Evolutionary conservation across 2,888 invertebrate species (phyloP).

Genomic region (Idaea aversata): DNA sequence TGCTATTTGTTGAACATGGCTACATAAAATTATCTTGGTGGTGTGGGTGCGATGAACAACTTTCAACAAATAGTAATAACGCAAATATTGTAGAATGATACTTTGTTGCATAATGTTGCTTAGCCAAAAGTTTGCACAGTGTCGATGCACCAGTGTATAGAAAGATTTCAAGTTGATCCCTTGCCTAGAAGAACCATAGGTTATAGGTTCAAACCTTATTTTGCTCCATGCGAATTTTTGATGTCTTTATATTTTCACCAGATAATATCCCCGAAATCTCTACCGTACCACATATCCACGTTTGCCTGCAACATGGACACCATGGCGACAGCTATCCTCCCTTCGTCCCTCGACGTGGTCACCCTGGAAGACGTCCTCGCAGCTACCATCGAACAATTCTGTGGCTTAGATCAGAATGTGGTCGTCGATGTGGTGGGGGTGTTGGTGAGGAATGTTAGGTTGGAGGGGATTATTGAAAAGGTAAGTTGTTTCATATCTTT

Average conservation of each 20-base stretch:
- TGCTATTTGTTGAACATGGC: too few species aligned
- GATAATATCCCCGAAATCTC: slow-evolving; percentile 50
- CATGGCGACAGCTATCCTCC: slow-evolving; percentile 49
- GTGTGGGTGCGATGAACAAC: too few species aligned
- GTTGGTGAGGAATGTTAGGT: slow-evolving; percentile 69
- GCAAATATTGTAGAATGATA: too few species aligned
- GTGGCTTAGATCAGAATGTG: slow-evolving; percentile 58
- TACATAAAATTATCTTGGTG: too few species aligned
- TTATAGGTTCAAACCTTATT: not conserved
- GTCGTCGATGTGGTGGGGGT: slow-evolving; percentile 61
- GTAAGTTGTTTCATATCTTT: slow-evolving; percentile 33
- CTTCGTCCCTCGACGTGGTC: slow-evolving; percentile 46
- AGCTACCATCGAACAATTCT: slow-evolving; percentile 69
- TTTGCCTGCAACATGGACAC: slow-evolving; percentile 57
- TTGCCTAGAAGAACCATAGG: too few species aligned
- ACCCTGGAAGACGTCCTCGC: slow-evolving; percentile 53
- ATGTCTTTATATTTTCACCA: slow-evolving; percentile 21
- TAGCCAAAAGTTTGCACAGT: too few species aligned
- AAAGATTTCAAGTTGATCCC: too few species aligned
- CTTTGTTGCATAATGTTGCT: too few species aligned
- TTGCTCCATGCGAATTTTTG: not conserved
- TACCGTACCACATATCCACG: slow-evolving; percentile 43
- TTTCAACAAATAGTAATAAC: too few species aligned
- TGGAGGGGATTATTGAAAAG: slow-evolving; percentile 50
- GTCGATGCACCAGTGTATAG: too few species aligned